Conservation (phyloP, 2,888 invertebrate genomes). For the Melolontha melolontha region DNA sequence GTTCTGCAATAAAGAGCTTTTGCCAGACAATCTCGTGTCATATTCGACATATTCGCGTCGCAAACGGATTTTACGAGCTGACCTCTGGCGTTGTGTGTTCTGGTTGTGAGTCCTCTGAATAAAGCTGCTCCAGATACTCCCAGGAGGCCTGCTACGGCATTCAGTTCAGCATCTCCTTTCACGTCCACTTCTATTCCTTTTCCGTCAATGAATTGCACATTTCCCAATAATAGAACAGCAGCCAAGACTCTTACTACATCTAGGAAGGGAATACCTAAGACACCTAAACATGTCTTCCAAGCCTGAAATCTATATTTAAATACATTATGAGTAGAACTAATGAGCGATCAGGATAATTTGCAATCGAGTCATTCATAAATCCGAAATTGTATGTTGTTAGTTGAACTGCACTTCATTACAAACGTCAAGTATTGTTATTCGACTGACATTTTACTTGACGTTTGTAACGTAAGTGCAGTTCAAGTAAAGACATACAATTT, state of each 20-base stretch:
- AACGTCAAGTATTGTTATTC: too few species aligned
- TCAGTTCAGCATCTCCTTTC: slow-evolving; percentile 84
- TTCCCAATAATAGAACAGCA: slow-evolving; percentile 90
- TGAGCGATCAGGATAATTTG: too few species aligned
- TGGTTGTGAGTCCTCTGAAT: slow-evolving; percentile 84
- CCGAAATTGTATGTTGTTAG: too few species aligned
- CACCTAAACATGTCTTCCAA: slow-evolving; percentile 92
- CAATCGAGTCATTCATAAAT: too few species aligned
- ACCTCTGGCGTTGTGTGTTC: slow-evolving; percentile 83
- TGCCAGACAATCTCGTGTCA: slow-evolving; percentile 89
- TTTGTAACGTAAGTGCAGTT: too few species aligned
- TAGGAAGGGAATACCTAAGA: slow-evolving; percentile 92
- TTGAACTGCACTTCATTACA: too few species aligned
- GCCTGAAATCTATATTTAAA: slow-evolving; percentile 77
- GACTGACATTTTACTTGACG: too few species aligned
- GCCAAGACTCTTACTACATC: slow-evolving; percentile 93
- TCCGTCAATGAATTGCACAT: slow-evolving; percentile 89
- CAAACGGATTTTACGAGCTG: slow-evolving; percentile 85
- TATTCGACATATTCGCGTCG: slow-evolving; percentile 87
- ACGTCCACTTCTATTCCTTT: slow-evolving; percentile 82
- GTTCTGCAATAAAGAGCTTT: slow-evolving; percentile 95
- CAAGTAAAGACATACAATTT: too few species aligned
- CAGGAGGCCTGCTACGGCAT: slow-evolving; percentile 86
- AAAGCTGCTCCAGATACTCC: slow-evolving; percentile 82
- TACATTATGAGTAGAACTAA: neutral